Conservation (phyloP, 2,797 vertebrate species). For the Ctenopoma multispine region DNA sequence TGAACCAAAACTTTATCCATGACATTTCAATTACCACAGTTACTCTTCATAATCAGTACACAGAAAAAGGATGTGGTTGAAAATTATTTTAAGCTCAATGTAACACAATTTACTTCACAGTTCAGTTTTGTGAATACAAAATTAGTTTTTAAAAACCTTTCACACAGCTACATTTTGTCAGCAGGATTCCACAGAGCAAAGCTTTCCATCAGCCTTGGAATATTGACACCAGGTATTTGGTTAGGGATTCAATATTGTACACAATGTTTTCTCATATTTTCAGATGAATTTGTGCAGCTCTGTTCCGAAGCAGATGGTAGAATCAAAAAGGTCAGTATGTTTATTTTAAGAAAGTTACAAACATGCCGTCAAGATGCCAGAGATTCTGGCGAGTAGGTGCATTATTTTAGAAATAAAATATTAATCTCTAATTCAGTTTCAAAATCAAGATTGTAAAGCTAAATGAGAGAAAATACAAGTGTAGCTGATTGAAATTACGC, state of each 20-base stretch:
- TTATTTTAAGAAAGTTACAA: background rate
- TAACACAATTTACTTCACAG: conserved; percentile 1
- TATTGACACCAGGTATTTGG: background rate
- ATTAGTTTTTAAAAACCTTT: conserved; percentile 32
- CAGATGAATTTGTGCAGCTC: background rate
- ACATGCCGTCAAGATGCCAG: background rate
- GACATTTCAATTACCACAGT: conserved; percentile 30
- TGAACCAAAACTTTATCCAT: conserved; percentile 22
- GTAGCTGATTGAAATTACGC: conserved; percentile 1
- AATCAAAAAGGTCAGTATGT: background rate
- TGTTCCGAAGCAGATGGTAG: background rate
- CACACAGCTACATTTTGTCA: background rate
- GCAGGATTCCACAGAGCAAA: background rate
- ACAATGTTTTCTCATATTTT: conserved; percentile 10
- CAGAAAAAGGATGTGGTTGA: background rate
- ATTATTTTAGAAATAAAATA: conserved; percentile 11
- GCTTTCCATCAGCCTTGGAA: background rate
- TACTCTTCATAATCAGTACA: background rate
- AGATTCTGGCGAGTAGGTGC: background rate
- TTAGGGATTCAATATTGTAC: background rate
- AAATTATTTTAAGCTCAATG: background rate
- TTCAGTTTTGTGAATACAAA: conserved; percentile 7
- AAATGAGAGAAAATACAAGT: conserved; percentile 8
- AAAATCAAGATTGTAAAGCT: conserved; percentile 7
- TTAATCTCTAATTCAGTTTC: conserved; percentile 7